A percentile compares a stretch with the other conserved stretches of the same genome.
These are phyloP conservation scores for Carassius auratus DNA, from an alignment of 2,113 vertebrate genomes.

Conservation along the genomic window DNA sequence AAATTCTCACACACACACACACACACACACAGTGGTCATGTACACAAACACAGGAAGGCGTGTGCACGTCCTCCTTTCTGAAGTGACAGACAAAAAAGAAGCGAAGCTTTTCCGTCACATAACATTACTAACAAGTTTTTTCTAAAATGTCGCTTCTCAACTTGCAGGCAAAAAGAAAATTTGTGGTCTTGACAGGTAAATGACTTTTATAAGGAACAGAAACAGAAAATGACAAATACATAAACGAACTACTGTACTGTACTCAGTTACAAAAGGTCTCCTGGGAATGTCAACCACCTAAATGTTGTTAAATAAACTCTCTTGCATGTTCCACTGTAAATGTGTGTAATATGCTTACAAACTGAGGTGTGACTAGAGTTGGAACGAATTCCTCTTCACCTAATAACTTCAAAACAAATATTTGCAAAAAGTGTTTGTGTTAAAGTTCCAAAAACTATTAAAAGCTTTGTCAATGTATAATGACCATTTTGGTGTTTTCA, in stretches of 20 bases:
- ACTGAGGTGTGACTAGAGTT: not conserved
- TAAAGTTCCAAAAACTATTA: not conserved
- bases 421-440: not conserved
- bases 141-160: not conserved
- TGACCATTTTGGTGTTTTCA: not conserved
- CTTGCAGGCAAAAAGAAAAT: not conserved
- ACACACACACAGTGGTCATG: not conserved
- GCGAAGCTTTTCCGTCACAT: not conserved
- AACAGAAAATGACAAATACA: not conserved
- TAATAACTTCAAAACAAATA: not conserved
- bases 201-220: not conserved
- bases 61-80: slow-evolving; percentile 19
- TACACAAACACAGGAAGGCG: slow-evolving; percentile 16
- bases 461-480: not conserved
- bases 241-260: not conserved
- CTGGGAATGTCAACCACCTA: not conserved
- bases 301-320: not conserved
- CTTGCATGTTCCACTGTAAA: not conserved
- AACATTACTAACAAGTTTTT: not conserved
- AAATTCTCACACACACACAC: not conserved
- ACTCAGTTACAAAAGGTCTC: not conserved
- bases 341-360: not conserved
- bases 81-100: not conserved
- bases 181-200: not conserved
- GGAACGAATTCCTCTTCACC: not conserved